Percentiles rank a stretch among this genome's conserved stretches.
Conservation (phyloP, 1,140 invertebrate species). For the Palaemon carinicauda region DNA sequence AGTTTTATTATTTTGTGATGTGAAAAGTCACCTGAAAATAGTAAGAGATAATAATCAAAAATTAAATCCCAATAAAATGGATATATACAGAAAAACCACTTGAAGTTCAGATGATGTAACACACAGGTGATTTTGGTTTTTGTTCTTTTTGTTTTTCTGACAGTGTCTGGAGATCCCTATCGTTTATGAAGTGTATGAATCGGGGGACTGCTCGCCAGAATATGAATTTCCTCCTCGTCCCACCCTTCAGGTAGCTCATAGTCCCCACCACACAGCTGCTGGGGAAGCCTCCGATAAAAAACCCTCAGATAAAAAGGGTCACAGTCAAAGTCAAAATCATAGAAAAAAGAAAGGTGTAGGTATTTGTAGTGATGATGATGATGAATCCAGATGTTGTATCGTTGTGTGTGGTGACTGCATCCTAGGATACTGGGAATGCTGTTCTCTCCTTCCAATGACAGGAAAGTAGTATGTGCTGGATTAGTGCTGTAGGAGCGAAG, state of each 20-base stretch:
- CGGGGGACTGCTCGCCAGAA: slow-evolving; percentile 80
- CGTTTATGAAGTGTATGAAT: slow-evolving; percentile 82
- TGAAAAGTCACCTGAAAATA: slow-evolving; percentile 67
- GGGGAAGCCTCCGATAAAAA: slow-evolving; percentile 58
- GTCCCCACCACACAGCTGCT: slow-evolving; percentile 68
- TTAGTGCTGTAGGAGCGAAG: not conserved
- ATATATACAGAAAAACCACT: too few species aligned
- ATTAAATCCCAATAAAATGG: too few species aligned
- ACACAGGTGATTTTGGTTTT: not conserved
- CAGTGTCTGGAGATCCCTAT: slow-evolving; percentile 89
- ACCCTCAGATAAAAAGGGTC: slow-evolving; percentile 40
- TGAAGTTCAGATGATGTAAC: not conserved
- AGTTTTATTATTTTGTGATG: not conserved
- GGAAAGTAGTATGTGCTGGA: slow-evolving; percentile 28
- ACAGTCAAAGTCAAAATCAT: slow-evolving; percentile 15
- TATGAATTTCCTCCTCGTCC: slow-evolving; percentile 76
- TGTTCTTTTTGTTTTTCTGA: slow-evolving; percentile 53
- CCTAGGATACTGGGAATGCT: slow-evolving; percentile 17
- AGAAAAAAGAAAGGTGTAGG: slow-evolving; percentile 38
- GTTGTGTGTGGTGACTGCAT: slow-evolving; percentile 21
- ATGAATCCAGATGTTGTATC: slow-evolving; percentile 1
- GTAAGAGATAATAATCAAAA: not conserved
- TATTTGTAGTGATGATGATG: slow-evolving; percentile 9
- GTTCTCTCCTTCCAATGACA: slow-evolving; percentile 11
- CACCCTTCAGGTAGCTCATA: slow-evolving; percentile 65